Conservation (phyloP, 2,888 invertebrate genomes). For the Rhyacophila evoluta region DNA sequence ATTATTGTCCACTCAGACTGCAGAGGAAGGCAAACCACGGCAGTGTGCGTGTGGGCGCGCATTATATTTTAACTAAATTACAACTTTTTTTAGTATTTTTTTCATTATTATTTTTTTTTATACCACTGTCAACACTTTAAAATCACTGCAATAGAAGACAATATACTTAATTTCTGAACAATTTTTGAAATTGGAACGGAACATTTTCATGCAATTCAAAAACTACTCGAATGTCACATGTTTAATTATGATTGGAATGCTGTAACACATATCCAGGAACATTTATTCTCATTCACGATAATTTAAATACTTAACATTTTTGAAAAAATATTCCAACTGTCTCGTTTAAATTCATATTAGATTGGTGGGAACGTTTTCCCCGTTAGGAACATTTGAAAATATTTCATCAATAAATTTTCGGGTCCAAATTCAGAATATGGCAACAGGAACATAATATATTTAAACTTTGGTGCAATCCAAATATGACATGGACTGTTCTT, state of each 20-base stretch:
- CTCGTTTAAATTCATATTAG: not conserved
- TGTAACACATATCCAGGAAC: not conserved
- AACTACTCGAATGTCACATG: not conserved
- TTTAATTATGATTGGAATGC: conserved; percentile 2
- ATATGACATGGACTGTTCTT: not conserved
- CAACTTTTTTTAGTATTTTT: not conserved
- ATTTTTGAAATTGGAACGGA: not conserved
- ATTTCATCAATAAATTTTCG: not conserved
- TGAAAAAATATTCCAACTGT: not conserved
- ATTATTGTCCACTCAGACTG: conserved; percentile 24
- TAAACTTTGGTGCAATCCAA: conserved; percentile 14
- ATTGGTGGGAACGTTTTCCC: not conserved
- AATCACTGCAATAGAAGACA: not conserved
- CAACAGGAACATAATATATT: conserved; percentile 6
- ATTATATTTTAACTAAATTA: conserved; percentile 5
- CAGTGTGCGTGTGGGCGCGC: conserved; percentile 22
- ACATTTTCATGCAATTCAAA: not conserved
- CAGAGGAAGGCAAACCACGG: conserved; percentile 22
- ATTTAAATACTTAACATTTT: not conserved
- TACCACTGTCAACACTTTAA: conserved; percentile 19
- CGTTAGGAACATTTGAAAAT: not conserved
- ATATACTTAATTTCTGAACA: not conserved
- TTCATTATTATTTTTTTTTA: not conserved
- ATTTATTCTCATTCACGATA: not conserved
- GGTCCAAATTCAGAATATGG: conserved; percentile 2